phyloP scores from a whole-genome alignment of 2,113 vertebrate genomes.

The Halcyon malimbica region DNA sequence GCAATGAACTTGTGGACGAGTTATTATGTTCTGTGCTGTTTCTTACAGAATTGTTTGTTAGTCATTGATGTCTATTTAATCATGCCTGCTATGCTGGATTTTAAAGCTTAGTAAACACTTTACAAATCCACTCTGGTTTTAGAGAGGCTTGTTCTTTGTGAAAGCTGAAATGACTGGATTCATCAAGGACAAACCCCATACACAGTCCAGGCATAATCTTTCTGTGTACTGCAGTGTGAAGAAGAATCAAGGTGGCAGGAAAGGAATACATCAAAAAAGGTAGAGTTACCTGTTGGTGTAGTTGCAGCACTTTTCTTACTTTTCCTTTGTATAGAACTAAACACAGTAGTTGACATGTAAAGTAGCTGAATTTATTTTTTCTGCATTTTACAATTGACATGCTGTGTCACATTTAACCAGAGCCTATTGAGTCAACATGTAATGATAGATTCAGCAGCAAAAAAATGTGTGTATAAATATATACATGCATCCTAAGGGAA shows the following conservation, averaged over 20 bases:
- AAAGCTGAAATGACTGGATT: slow-evolving; percentile 31
- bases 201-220: not conserved
- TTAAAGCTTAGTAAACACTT: slow-evolving; percentile 41
- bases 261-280: not conserved
- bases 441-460: not conserved
- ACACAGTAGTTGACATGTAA: not conserved
- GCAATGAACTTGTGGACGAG: not conserved
- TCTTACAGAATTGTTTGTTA: not conserved
- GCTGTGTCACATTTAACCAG: not conserved
- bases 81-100: slow-evolving; percentile 24
- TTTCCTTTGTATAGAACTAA: not conserved
- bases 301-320: not conserved
- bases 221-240: not conserved
- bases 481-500: not conserved
- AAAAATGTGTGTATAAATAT: not conserved
- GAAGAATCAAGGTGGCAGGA: not conserved
- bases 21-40: not conserved
- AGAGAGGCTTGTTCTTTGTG: slow-evolving; percentile 16
- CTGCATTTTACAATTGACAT: not conserved
- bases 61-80: slow-evolving; percentile 40
- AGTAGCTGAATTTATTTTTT: not conserved
- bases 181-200: not conserved
- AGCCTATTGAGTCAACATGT: not conserved
- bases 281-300: not conserved
- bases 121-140: slow-evolving; percentile 46